Conservation (phyloP, 2,113 vertebrate genomes). For the Antechinus stuartii region DNA sequence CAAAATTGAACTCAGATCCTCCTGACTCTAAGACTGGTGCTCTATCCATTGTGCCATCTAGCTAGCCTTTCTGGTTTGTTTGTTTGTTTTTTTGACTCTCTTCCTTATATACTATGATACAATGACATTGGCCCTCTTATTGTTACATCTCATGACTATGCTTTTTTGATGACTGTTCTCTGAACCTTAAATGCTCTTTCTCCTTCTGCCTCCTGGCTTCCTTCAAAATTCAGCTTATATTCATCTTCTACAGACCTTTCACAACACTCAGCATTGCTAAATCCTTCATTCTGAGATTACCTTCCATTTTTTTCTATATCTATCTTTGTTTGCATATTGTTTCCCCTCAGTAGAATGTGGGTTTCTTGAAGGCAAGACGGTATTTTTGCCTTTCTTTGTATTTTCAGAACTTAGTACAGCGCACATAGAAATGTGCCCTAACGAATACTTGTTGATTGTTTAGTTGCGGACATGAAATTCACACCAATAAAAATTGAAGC, state of each 20-base stretch:
- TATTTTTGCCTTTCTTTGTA: background rate
- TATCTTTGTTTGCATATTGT: background rate
- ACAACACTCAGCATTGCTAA: background rate
- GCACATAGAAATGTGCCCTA: background rate
- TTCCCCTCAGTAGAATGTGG: background rate
- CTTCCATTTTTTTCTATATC: background rate
- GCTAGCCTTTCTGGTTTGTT: too few species aligned
- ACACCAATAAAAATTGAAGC: background rate
- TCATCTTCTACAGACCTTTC: background rate
- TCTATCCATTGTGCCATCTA: too few species aligned
- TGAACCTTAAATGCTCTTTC: background rate
- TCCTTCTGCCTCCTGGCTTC: background rate
- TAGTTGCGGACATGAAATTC: background rate
- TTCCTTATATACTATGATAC: background rate
- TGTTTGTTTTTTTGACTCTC: background rate
- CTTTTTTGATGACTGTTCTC: background rate
- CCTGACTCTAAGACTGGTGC: too few species aligned
- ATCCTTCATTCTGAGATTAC: background rate
- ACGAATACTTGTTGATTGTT: background rate
- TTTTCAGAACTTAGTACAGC: background rate
- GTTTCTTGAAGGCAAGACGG: background rate
- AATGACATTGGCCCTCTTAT: background rate
- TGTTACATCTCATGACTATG: background rate
- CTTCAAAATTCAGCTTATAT: background rate
- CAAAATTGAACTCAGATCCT: too few species aligned